Evolutionary conservation across 2,113 vertebrate genomes (phyloP).

Genomic region (Chelonoidis abingdonii): DNA sequence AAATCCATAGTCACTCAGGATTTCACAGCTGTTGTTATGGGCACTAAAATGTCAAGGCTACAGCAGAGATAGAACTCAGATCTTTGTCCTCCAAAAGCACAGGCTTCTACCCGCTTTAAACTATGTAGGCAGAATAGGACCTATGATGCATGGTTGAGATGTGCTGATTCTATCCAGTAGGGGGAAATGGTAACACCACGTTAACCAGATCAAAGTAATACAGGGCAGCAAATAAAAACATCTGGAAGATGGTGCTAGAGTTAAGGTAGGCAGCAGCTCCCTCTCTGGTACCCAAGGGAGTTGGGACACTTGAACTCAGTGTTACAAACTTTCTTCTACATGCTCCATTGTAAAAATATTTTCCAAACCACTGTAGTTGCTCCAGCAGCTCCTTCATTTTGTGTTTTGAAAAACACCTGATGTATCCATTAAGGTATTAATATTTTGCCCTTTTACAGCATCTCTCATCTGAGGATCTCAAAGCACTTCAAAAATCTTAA

Average conservation of each 20-base stretch:
- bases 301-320: not conserved
- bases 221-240: not conserved
- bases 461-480: no score
- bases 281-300: no score
- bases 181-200: not conserved
- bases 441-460: no score
- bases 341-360: not conserved
- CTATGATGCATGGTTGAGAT: not conserved
- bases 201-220: not conserved
- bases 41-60: not conserved
- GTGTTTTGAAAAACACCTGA: not conserved
- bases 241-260: not conserved
- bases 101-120: not conserved
- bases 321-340: not conserved
- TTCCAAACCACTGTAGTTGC: not conserved
- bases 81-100: not conserved
- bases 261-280: not conserved
- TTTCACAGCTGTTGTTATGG: not conserved
- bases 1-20: not conserved
- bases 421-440: no score
- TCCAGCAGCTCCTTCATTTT: not conserved
- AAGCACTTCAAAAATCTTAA: no score
- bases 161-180: not conserved
- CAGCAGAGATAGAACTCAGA: not conserved
- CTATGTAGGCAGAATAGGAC: not conserved